phyloP scores from a whole-genome alignment of 2,888 invertebrate genomes.

The Aleiodes alternator region DNA sequence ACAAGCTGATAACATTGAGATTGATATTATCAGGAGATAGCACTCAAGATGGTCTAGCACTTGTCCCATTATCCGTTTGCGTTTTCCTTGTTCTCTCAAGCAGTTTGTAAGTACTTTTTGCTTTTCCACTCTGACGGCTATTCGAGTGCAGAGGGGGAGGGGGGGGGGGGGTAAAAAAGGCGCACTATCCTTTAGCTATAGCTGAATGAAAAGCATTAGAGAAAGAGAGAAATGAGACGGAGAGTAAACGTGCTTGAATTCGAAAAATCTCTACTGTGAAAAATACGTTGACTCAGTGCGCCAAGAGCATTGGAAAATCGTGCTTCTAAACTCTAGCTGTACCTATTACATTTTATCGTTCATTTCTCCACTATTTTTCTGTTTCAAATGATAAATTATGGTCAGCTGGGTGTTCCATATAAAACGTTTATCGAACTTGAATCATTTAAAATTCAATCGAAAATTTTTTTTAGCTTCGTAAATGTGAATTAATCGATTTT shows the following conservation, averaged over 20 bases:
- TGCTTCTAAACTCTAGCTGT: conserved; percentile 45
- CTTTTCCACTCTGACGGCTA: conserved; percentile 43
- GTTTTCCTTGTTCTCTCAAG: conserved; percentile 49
- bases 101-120: conserved; percentile 60
- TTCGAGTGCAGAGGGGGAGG: conserved; percentile 26
- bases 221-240: conserved; percentile 42
- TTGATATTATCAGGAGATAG: conserved; percentile 54
- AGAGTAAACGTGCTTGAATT: conserved; percentile 39
- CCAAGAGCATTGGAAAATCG: conserved; percentile 47
- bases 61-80: conserved; percentile 55
- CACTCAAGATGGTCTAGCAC: conserved; percentile 34
- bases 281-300: conserved; percentile 39
- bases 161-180: not conserved
- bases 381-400: not conserved
- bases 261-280: conserved; percentile 22
- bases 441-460: not conserved
- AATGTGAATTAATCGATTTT: too few species aligned
- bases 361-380: conserved; percentile 12
- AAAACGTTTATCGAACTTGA: conserved; percentile 7
- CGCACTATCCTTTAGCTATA: not conserved
- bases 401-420: not conserved
- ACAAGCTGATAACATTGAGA: conserved; percentile 39
- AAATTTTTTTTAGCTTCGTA: too few species aligned
- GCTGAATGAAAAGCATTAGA: conserved; percentile 20
- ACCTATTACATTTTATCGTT: conserved; percentile 19